Conservation (phyloP, 2,113 vertebrate genomes). For the Cryptotis parvus region DNA sequence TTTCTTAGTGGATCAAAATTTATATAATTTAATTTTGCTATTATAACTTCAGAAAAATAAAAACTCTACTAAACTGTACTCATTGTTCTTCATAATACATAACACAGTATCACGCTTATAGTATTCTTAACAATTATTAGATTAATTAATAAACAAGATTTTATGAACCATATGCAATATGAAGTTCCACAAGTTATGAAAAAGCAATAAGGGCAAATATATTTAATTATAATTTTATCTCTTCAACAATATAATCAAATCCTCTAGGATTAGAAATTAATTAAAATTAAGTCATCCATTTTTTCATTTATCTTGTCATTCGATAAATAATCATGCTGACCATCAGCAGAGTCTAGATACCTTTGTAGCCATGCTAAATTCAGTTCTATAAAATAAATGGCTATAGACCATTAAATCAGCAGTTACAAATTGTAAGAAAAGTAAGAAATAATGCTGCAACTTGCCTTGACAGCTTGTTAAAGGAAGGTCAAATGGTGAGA, state of each 20-base stretch:
- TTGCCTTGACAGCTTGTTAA: background rate
- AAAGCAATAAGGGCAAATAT: constrained; percentile 45
- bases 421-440: constrained; percentile 42
- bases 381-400: constrained; percentile 10
- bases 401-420: background rate
- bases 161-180: background rate
- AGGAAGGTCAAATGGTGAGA: background rate
- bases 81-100: background rate
- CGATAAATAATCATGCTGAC: background rate
- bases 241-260: constrained; percentile 33
- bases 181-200: constrained; percentile 31
- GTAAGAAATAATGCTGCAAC: constrained; percentile 1
- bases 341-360: background rate
- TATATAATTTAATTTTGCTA: background rate
- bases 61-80: background rate
- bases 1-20: background rate
- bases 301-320: constrained; percentile 6
- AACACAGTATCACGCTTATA: background rate
- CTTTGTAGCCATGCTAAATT: background rate
- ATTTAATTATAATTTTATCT: constrained; percentile 41
- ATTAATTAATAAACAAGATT: background rate
- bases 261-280: constrained; percentile 52
- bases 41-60: background rate
- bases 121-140: background rate
- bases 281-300: constrained; percentile 24